Conservation (phyloP, 37 sponge, comb jelly and placozoan species). For the Spongilla lacustris region DNA sequence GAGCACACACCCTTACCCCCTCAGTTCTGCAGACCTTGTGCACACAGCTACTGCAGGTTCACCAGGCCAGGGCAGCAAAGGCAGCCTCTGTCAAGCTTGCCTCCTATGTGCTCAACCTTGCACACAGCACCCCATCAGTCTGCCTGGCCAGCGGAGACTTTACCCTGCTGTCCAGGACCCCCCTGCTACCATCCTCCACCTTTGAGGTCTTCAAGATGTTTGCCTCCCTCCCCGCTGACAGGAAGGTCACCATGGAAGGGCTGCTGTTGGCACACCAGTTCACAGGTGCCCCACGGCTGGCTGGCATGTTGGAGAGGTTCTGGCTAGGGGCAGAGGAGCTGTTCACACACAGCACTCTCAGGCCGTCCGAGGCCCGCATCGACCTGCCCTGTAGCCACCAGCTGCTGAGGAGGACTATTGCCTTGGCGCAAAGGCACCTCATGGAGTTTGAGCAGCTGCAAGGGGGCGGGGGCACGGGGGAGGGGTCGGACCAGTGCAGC, state of each 20-base stretch:
- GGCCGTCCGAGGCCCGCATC: not conserved
- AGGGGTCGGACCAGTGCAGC: not conserved
- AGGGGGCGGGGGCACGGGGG: not conserved
- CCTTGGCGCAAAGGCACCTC: constrained; percentile 19
- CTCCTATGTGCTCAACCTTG: constrained; percentile 14
- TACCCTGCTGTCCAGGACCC: not conserved
- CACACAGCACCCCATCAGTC: not conserved
- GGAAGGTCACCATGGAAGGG: constrained; percentile 7
- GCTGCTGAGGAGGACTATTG: not conserved
- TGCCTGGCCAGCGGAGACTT: constrained; percentile 40
- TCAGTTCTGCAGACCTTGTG: constrained; percentile 34
- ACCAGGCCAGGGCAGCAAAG: constrained; percentile 10
- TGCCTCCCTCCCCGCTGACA: not conserved
- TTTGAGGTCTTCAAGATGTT: constrained; percentile 33
- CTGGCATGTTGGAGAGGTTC: not conserved
- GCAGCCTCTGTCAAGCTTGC: constrained; percentile 9
- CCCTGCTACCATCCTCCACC: not conserved
- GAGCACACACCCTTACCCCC: constrained; percentile 26
- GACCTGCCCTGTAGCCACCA: not conserved
- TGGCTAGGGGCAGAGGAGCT: constrained; percentile 32
- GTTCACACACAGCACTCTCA: not conserved
- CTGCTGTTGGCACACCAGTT: constrained; percentile 31
- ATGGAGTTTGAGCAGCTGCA: constrained; percentile 15
- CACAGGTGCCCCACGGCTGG: constrained; percentile 2
- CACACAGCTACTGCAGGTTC: constrained; percentile 16